Base-by-base conservation (phyloP, 2,888 invertebrate genomes). In the Drosophila austrosaltans region DNA sequence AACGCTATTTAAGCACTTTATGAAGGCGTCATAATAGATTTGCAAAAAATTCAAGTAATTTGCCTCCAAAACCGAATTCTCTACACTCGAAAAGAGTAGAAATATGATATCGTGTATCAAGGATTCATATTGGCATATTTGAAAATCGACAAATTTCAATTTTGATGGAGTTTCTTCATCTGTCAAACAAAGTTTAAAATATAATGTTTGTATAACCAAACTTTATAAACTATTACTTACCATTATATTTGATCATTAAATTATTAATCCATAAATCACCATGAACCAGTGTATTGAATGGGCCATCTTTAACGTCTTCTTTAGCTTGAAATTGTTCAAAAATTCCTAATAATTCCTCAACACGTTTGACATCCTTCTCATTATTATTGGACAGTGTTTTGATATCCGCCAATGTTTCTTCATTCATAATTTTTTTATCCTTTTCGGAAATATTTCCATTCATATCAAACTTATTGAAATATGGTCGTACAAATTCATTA, bases 241-340 rank as follows among this genome's bases (percentile, higher is more conserved):
- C 92, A 12, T 57, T 39, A 63, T 92, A 92, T 64, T 92, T 90
- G 12, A 94, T 90, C 93, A 95, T 93, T 1, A 94, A 92, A 76
- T 95, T 95, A 81, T 94, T 95, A 12, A 93, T 93, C 95, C 95
- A 95, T 61, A 94, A 93, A 84, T 95, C 95, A 0, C 93, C 91
- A 76, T 95, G 95, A 1, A 93, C 91, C 22, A 94, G 92, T 0
- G 94, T 93, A 1, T 92, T 93, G 91, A 93, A 95, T 0, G 93
- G 92, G 30, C 92, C 80, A 75, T 93, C 86, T 63, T 90, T 77
- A 73, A 77, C 78, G 2, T 87, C 76, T 1, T 77, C 48, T 40
- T 62, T 69, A 40, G 79, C 61, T 76, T 87, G 76, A 72, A 85
- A 80, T 22, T 75, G 64, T 74, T 91, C 78, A 71, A 75, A 60